Conservation (phyloP, 2,888 invertebrate species). For the Amphipoea lucens region DNA sequence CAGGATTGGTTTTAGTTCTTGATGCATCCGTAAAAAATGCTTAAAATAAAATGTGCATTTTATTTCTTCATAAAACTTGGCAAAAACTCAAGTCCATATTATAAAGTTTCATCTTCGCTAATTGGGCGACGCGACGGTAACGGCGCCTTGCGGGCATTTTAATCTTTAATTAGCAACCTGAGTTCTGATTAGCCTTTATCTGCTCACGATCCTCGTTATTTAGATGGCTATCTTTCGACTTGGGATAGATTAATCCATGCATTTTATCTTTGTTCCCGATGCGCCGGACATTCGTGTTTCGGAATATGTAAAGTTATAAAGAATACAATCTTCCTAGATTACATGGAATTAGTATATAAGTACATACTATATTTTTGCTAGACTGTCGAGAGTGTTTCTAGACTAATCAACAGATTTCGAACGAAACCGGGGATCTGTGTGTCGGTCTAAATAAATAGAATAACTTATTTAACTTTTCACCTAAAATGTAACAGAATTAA, state of each 20-base stretch:
- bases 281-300: slow-evolving; percentile 37
- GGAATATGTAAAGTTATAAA: too few relatives aligned
- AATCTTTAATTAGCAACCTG: slow-evolving; percentile 67
- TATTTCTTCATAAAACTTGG: slow-evolving; percentile 40
- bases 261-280: slow-evolving; percentile 51
- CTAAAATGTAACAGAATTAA: too few relatives aligned
- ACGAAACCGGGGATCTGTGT: too few relatives aligned
- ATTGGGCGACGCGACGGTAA: slow-evolving; percentile 32
- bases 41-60: slow-evolving; percentile 31
- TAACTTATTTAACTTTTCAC: too few relatives aligned
- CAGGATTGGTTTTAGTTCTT: slow-evolving; percentile 3
- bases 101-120: slow-evolving; percentile 19
- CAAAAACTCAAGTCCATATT: slow-evolving; percentile 10
- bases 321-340: too few relatives aligned
- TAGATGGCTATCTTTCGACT: slow-evolving; percentile 66
- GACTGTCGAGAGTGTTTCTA: too few relatives aligned
- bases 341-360: too few relatives aligned
- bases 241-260: slow-evolving; percentile 67
- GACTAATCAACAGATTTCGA: too few relatives aligned
- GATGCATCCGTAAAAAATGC: slow-evolving; percentile 7
- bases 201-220: slow-evolving; percentile 68
- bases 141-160: slow-evolving; percentile 41
- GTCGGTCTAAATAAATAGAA: too few relatives aligned
- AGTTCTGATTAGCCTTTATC: slow-evolving; percentile 71
- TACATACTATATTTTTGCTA: too few relatives aligned